These are phyloP conservation scores for Perizoma affinitatum DNA, from an alignment of 2,888 invertebrate species.

Conservation along the genomic window DNA sequence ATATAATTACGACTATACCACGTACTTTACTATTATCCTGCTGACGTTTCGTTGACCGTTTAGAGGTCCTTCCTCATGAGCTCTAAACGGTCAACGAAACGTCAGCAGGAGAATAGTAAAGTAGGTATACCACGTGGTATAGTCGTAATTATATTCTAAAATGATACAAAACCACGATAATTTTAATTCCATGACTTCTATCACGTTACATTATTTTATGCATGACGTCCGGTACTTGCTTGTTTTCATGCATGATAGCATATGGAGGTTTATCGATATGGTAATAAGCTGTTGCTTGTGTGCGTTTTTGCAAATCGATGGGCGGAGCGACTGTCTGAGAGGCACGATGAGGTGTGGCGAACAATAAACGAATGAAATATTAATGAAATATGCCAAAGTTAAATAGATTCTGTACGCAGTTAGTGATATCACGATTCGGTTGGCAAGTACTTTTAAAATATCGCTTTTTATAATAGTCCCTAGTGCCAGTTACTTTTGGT, in stretches of 20 bases:
- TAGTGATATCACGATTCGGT: constrained; percentile 13
- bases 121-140: too few species aligned
- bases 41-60: too few species aligned
- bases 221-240: constrained; percentile 22
- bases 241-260: constrained; percentile 22
- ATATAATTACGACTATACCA: too few species aligned
- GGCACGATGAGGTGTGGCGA: constrained; percentile 33
- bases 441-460: background rate
- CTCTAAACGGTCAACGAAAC: too few species aligned
- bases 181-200: too few species aligned
- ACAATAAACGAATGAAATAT: constrained; percentile 28
- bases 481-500: constrained; percentile 43
- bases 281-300: constrained; percentile 22
- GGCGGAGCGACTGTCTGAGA: constrained; percentile 33
- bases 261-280: constrained; percentile 22
- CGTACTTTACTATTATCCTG: too few species aligned
- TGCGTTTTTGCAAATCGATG: constrained; percentile 33
- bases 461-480: background rate
- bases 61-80: too few species aligned
- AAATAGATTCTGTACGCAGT: constrained; percentile 9
- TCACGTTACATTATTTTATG: constrained; percentile 48
- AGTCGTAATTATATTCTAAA: too few species aligned
- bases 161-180: too few species aligned
- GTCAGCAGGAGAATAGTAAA: too few species aligned
- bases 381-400: constrained; percentile 22